phyloP scores from a whole-genome alignment of 1,140 invertebrate genomes.

The Meloidogyne chitwoodi region DNA sequence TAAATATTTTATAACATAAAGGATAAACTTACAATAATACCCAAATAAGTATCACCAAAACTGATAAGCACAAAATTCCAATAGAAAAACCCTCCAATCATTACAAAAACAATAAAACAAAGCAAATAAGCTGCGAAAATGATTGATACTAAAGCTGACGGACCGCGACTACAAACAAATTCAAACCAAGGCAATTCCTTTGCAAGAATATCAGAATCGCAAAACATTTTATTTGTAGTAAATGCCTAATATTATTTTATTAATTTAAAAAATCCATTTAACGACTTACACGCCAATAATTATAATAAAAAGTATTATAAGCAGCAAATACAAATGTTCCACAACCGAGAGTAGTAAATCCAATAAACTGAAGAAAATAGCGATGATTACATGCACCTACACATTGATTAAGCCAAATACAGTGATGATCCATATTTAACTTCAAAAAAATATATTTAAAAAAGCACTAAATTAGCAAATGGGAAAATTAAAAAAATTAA shows the following conservation, averaged over 20 bases:
- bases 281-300: conserved; percentile 42
- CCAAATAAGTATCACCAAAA: conserved; percentile 36
- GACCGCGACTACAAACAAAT: conserved; percentile 24
- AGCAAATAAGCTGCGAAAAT: conserved; percentile 43
- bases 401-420: conserved; percentile 59
- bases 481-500: conserved; percentile 2
- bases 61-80: conserved; percentile 49
- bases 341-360: conserved; percentile 46
- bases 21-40: conserved; percentile 35
- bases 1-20: no score
- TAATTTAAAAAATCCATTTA: background rate
- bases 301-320: conserved; percentile 41
- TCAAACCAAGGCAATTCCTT: conserved; percentile 33
- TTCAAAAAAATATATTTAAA: background rate
- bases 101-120: conserved; percentile 36
- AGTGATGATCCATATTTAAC: conserved; percentile 59
- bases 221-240: conserved; percentile 32
- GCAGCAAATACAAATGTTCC: conserved; percentile 37
- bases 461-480: no score
- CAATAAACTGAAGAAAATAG: conserved; percentile 55
- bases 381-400: conserved; percentile 58
- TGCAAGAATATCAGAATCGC: conserved; percentile 26
- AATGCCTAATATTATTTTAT: conserved; percentile 18
- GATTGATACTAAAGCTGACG: conserved; percentile 30
- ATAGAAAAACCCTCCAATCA: conserved; percentile 39